Evolutionary conservation across 2,797 vertebrate species (phyloP).

Genomic region (Simalia tracyae): DNA sequence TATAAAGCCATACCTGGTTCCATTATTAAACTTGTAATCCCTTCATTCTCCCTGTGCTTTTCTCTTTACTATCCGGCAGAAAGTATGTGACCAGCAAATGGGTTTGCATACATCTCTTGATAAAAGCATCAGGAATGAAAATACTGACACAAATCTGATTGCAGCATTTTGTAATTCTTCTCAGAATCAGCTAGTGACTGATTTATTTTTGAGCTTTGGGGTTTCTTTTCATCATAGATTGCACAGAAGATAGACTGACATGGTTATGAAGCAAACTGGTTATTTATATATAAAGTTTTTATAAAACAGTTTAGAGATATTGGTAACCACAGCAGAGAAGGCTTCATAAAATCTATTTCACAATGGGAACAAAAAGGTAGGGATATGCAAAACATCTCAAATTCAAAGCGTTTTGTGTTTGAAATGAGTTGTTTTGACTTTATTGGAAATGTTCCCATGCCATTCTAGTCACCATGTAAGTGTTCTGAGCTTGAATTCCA

Average conservation of each 20-base stretch:
- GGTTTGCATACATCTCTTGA: constrained; percentile 1
- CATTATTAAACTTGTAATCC: background rate
- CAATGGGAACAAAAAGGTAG: background rate
- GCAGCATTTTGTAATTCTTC: background rate
- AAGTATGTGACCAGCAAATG: background rate
- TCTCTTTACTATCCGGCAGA: background rate
- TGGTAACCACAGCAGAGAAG: background rate
- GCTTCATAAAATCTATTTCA: background rate
- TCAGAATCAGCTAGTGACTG: background rate
- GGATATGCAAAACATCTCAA: background rate
- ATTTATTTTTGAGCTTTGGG: constrained; percentile 4
- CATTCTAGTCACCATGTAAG: background rate
- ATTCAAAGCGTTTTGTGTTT: background rate
- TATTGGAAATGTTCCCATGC: background rate
- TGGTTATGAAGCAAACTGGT: background rate
- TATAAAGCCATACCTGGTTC: background rate
- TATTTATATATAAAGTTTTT: background rate
- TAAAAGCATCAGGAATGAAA: constrained; percentile 1
- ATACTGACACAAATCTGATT: background rate
- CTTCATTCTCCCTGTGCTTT: background rate
- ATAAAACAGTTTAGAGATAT: background rate
- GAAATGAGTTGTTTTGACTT: background rate
- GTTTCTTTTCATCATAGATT: background rate
- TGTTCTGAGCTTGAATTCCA: background rate
- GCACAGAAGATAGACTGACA: background rate